Evolutionary conservation across 2,797 vertebrate species (phyloP).

Genomic region (Leptatherina wallacei): DNA sequence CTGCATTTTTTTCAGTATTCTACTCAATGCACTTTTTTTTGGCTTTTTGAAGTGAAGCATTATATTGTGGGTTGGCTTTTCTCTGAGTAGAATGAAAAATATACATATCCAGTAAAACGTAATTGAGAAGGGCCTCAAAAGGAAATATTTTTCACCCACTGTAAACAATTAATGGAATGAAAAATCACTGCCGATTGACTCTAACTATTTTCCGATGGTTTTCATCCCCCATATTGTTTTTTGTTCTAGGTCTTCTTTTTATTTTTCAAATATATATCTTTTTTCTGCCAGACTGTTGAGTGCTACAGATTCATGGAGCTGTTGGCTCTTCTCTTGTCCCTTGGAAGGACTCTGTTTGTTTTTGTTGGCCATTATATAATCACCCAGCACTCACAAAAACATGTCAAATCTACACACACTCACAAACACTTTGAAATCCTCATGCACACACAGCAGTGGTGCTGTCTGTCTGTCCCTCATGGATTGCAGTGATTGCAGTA

Average conservation of each 20-base stretch:
- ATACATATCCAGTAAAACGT: neutral
- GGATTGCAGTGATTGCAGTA: slow-evolving; percentile 39
- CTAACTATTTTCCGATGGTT: slow-evolving; percentile 17
- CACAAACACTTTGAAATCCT: slow-evolving; percentile 37
- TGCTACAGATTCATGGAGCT: slow-evolving; percentile 57
- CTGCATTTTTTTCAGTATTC: neutral
- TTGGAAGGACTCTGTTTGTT: slow-evolving; percentile 72
- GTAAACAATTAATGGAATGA: neutral
- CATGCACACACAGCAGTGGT: slow-evolving; percentile 4
- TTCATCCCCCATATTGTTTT: slow-evolving; percentile 18
- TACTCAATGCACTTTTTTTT: neutral
- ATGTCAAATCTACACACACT: slow-evolving; percentile 43
- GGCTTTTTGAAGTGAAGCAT: neutral
- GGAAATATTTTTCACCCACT: neutral
- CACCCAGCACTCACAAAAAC: slow-evolving; percentile 53
- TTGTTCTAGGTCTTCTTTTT: slow-evolving; percentile 17
- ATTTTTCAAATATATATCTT: slow-evolving; percentile 13
- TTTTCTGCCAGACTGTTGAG: slow-evolving; percentile 56
- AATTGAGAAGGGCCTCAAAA: neutral
- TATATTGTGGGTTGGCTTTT: neutral
- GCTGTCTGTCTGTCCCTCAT: slow-evolving; percentile 6
- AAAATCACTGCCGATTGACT: neutral
- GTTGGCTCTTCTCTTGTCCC: slow-evolving; percentile 58
- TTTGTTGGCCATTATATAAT: slow-evolving; percentile 74
- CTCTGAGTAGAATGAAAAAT: neutral